Evolutionary conservation across 2,888 invertebrate genomes (phyloP).

Genomic region (Adelognathus sp.): DNA sequence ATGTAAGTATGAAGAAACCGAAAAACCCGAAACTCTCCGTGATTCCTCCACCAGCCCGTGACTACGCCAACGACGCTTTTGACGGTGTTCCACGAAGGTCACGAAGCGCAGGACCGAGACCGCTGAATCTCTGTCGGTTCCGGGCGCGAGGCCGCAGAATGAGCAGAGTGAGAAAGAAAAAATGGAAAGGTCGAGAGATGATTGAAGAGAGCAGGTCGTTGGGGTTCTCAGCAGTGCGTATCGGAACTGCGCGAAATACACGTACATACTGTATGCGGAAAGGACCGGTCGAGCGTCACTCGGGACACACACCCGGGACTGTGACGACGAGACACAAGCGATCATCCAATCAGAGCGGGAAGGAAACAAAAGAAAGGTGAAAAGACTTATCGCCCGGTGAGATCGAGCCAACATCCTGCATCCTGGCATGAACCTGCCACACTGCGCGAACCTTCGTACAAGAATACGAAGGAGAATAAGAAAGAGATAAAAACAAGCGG

Average conservation of each 20-base stretch:
- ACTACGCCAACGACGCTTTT: not conserved
- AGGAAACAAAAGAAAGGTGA: constrained; percentile 81
- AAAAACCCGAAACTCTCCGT: not conserved
- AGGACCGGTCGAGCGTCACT: constrained; percentile 36
- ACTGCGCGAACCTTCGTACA: not conserved
- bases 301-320: constrained; percentile 46
- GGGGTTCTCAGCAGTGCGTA: constrained; percentile 45
- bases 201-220: constrained; percentile 58
- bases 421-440: constrained; percentile 47
- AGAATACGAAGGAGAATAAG: constrained; percentile 5
- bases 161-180: not conserved
- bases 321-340: constrained; percentile 57
- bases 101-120: constrained; percentile 33
- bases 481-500: not conserved
- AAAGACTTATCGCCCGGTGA: constrained; percentile 76
- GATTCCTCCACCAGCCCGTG: not conserved
- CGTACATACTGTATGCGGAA: not conserved
- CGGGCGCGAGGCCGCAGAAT: constrained; percentile 30
- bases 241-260: constrained; percentile 52
- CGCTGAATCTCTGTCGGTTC: constrained; percentile 2
- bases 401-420: constrained; percentile 70
- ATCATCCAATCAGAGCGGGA: constrained; percentile 79
- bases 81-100: constrained; percentile 27
- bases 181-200: constrained; percentile 34
- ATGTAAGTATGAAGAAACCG: not conserved